phyloP scores from a whole-genome alignment of 2,113 vertebrate species.

The Ophthalmolycus amberensis region DNA sequence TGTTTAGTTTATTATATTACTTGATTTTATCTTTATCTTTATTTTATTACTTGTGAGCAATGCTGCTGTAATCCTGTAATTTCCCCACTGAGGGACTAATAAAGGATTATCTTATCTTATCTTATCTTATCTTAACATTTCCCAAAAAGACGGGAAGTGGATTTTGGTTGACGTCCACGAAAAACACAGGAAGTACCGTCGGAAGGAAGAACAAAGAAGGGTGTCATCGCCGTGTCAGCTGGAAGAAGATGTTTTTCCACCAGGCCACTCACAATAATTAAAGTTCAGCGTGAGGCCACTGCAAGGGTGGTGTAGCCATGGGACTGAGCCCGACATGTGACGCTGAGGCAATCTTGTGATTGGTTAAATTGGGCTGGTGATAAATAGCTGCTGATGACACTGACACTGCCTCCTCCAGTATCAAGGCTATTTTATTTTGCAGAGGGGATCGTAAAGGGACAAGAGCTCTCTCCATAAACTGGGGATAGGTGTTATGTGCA shows the following conservation, averaged over 20 bases:
- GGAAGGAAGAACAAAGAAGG: constrained; percentile 37
- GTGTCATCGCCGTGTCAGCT: constrained; percentile 46
- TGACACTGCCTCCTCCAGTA: background rate
- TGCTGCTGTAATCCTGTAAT: no score
- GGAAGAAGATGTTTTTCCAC: constrained; percentile 48
- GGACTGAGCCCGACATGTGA: constrained; percentile 43
- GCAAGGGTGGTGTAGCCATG: constrained; percentile 22
- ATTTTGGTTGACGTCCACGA: constrained; percentile 51
- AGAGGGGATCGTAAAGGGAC: constrained; percentile 1
- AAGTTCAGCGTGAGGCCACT: constrained; percentile 65
- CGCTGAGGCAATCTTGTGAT: constrained; percentile 9
- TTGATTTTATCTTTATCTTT: no score
- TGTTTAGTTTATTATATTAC: no score
- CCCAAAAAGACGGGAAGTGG: constrained; percentile 32
- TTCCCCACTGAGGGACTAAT: no score
- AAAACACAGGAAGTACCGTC: constrained; percentile 60
- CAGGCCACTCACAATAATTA: constrained; percentile 66
- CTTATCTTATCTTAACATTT: no score
- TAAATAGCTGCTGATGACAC: constrained; percentile 37
- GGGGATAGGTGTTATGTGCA: background rate
- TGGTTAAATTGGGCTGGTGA: constrained; percentile 32
- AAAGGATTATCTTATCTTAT: no score
- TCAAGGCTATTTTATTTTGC: constrained; percentile 33
- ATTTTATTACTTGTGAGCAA: no score
- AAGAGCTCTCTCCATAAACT: background rate